Conservation (phyloP, 2,888 invertebrate species). For the Adineta ricciae region DNA sequence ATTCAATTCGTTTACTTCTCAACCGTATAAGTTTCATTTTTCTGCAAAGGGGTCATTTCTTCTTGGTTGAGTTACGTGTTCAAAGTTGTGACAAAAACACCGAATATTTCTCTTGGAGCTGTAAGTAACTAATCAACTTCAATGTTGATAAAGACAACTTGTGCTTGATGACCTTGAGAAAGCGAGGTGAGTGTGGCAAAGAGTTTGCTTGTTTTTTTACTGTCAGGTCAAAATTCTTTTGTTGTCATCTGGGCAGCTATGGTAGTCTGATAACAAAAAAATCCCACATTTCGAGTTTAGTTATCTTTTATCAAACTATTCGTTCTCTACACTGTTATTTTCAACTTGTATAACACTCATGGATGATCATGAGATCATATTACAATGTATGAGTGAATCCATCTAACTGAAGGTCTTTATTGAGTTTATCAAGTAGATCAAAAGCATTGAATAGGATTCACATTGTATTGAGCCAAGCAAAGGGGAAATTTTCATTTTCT, state of each 20-base stretch:
- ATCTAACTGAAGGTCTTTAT: slow-evolving; percentile 10
- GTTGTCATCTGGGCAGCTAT: too few species aligned
- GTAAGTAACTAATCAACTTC: too few species aligned
- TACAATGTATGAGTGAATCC: neutral
- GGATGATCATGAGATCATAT: too few species aligned
- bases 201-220: neutral
- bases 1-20: too few species aligned
- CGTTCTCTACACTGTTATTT: neutral
- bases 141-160: too few species aligned
- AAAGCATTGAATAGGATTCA: too few species aligned
- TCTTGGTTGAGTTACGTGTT: slow-evolving; percentile 72
- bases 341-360: too few species aligned
- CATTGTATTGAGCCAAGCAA: too few species aligned
- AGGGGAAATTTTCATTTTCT: neutral
- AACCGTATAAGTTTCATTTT: neutral
- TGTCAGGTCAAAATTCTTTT: too few species aligned
- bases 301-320: neutral
- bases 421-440: neutral
- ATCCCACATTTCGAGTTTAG: too few species aligned
- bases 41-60: slow-evolving; percentile 61
- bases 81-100: slow-evolving; percentile 62
- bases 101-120: slow-evolving; percentile 77
- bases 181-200: neutral
- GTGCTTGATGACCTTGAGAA: too few species aligned
- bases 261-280: too few species aligned